A percentile compares a stretch with the other conserved stretches of the same genome.
phyloP scores from a whole-genome alignment of 2,113 vertebrate species.

The Dicaeum eximium region DNA sequence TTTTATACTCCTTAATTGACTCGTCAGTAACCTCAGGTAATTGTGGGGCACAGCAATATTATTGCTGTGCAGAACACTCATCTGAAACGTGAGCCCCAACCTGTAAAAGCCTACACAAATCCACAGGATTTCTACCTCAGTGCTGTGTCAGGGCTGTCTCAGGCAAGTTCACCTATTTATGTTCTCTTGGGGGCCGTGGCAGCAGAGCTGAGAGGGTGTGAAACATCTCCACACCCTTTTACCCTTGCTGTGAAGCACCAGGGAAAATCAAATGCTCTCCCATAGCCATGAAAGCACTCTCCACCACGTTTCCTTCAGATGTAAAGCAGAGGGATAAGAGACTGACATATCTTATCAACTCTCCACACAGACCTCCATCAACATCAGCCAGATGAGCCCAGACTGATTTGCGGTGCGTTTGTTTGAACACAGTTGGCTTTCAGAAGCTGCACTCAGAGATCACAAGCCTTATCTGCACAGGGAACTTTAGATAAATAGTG shows the following conservation, averaged over 20 bases:
- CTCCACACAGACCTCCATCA: neutral
- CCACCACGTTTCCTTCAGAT: neutral
- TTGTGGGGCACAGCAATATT: neutral
- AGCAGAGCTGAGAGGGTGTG: neutral
- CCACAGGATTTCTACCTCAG: neutral
- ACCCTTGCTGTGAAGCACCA: neutral
- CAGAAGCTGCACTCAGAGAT: neutral
- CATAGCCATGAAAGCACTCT: neutral
- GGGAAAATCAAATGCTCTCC: neutral
- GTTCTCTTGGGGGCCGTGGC: neutral
- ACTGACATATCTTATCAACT: slow-evolving; percentile 33
- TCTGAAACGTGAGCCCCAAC: neutral
- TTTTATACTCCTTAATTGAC: neutral
- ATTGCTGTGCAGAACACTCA: neutral
- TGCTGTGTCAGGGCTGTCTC: neutral
- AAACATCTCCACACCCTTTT: neutral
- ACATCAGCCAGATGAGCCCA: neutral
- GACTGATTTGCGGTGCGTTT: rapidly evolving
- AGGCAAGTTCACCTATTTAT: neutral
- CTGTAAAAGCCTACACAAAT: neutral
- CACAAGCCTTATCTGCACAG: neutral
- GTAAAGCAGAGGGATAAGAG: neutral
- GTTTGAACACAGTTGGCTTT: neutral
- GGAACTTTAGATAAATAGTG: neutral
- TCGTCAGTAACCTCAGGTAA: neutral